Evolutionary conservation across 2,888 invertebrate genomes (phyloP).

Genomic region (Lasioglossum villosulum): DNA sequence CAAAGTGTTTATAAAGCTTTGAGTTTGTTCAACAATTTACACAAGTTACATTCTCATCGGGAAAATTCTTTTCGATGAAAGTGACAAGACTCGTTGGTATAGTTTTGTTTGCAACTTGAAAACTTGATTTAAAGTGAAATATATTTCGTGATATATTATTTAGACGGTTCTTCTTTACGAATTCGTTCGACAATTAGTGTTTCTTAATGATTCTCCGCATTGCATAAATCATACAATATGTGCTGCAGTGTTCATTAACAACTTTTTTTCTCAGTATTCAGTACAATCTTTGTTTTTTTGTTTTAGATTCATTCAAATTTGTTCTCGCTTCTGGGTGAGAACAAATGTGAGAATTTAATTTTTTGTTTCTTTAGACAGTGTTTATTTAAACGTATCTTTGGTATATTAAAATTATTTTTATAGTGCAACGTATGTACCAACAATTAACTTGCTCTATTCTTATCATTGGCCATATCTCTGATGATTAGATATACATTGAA

Average conservation of each 20-base stretch:
- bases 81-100: conserved; percentile 21
- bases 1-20: conserved; percentile 8
- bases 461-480: not conserved
- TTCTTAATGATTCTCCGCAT: not conserved
- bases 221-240: conserved; percentile 34
- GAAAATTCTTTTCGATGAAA: conserved; percentile 35
- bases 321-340: not conserved
- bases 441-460: not conserved
- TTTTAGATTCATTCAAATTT: not conserved
- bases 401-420: not conserved
- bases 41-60: not conserved
- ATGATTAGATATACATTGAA: not conserved
- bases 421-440: not conserved
- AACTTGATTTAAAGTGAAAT: conserved; percentile 7
- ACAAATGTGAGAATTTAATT: conserved; percentile 3
- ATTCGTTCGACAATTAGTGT: conserved; percentile 1
- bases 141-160: conserved; percentile 9
- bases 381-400: not conserved
- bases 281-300: not conserved
- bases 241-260: conserved; percentile 10
- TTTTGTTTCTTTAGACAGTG: not conserved
- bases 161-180: not conserved
- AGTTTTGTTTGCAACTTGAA: conserved; percentile 22
- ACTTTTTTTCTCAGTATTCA: conserved; percentile 22
- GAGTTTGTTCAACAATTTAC: not conserved